Evolutionary conservation across 2,113 vertebrate genomes (phyloP), one percentile per base, ranked within the genome.

Genomic region (Symphodus melops): DNA sequence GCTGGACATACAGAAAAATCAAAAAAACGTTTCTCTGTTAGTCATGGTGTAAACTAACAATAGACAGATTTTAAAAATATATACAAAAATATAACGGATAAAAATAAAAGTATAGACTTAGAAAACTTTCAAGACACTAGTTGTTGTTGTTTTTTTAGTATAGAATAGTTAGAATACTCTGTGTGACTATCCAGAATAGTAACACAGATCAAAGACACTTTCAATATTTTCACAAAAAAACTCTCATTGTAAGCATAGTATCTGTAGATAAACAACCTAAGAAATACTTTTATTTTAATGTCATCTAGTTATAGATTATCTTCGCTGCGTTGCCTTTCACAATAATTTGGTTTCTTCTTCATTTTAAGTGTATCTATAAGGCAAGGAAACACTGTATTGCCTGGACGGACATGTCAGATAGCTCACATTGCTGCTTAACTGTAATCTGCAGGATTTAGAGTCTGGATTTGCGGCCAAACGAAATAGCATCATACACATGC

Each of bases 401-500:
- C 16, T 20, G 25, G 66, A 48, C 71, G 76, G 63, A 81, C 68
- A 79, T 62, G 58, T 66, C 76, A 78, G 67, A 63, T 63, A 58
- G 51, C 61, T 65, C 66, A 60, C 41, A 64, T 19, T 19, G 42
- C 65, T 68, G 48, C 78, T 81, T 81, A 37, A 63, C 62, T 55
- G 41, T 82, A 87, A 90, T 87, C 77, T 82, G 25, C 17, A 55
- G 75, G 83, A 89, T 87, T 89, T 74, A 53, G 55, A 25, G 68
- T 81, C 56, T 39, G 78, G 77, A 78, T 87, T 87, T 72, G 48
- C 60, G 33, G 63, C 68, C 55, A 19, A 12, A 65, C n/a, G 33
- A 86, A 87, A 75, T 48, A 25, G 28, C 67, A 54, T 77, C 81
- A 68, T 83, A 66, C 76, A 75, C 53, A 84, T 87, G 81, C 77